Conservation (phyloP, 2,797 vertebrate genomes). For the Prionace glauca region DNA sequence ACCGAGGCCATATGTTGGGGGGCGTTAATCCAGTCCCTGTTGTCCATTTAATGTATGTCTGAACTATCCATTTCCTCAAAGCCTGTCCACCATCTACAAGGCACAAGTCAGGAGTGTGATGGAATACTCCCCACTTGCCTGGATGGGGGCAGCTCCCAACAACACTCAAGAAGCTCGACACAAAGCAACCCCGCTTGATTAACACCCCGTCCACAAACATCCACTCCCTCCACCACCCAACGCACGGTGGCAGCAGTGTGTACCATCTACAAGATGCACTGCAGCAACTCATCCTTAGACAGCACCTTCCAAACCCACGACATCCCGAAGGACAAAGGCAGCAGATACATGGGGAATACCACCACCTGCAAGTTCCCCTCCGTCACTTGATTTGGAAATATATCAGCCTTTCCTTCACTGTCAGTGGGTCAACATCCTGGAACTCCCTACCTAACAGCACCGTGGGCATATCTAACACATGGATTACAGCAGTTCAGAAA, state of each 20-base stretch:
- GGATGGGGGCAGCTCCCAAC: no score
- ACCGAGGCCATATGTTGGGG: neutral
- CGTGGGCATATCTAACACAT: neutral
- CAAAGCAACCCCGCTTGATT: no score
- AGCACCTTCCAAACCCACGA: neutral
- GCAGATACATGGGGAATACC: neutral
- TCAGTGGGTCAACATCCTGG: neutral
- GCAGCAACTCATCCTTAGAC: neutral
- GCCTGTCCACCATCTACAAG: neutral
- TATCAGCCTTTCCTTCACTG: neutral
- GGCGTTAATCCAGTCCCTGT: neutral
- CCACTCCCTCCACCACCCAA: neutral
- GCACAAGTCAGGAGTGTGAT: no score
- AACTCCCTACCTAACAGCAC: neutral
- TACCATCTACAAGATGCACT: neutral
- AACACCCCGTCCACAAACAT: no score
- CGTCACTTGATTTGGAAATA: neutral
- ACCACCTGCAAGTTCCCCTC: neutral
- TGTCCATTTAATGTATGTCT: neutral
- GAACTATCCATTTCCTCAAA: no score
- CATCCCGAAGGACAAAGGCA: neutral
- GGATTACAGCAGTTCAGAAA: neutral
- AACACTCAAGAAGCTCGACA: no score
- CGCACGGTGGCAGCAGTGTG: neutral
- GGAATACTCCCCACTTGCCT: no score